These are phyloP conservation scores for Burhinus oedicnemus DNA, from an alignment of 2,113 vertebrate species.

Conservation along the genomic window DNA sequence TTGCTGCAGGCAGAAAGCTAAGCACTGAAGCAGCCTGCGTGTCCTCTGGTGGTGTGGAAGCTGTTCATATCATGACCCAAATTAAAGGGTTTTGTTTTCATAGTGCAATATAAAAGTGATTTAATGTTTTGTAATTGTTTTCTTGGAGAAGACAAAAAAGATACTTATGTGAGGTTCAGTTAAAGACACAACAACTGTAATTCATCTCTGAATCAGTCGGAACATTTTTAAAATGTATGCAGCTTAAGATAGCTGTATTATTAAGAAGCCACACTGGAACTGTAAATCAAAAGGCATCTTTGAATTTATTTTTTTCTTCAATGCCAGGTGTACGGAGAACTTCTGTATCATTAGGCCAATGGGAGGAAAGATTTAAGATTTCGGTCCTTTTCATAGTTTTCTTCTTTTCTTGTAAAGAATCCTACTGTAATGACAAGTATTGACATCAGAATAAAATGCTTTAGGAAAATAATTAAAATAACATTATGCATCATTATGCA, in stretches of 20 bases:
- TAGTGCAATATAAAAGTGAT: slow-evolving; percentile 44
- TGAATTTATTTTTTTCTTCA: slow-evolving; percentile 22
- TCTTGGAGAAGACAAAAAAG: not conserved
- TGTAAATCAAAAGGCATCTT: slow-evolving; percentile 39
- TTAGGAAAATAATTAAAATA: slow-evolving; percentile 24
- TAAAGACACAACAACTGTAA: slow-evolving; percentile 48
- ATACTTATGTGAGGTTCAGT: slow-evolving; percentile 39
- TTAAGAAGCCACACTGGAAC: slow-evolving; percentile 36
- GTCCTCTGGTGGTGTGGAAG: not conserved
- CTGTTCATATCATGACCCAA: not conserved
- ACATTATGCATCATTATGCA: not conserved
- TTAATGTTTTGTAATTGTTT: slow-evolving; percentile 64
- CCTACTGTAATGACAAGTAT: not conserved
- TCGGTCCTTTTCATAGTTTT: not conserved
- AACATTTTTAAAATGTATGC: not conserved
- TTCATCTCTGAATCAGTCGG: not conserved
- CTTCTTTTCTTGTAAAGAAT: not conserved
- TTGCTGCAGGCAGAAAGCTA: not conserved
- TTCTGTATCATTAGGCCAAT: not conserved
- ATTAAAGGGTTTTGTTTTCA: slow-evolving; percentile 42
- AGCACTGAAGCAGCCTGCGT: not conserved
- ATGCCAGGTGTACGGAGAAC: slow-evolving; percentile 32
- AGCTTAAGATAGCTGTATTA: slow-evolving; percentile 38
- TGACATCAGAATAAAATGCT: not conserved
- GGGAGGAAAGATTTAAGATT: slow-evolving; percentile 23